phyloP scores from a whole-genome alignment of 2,113 vertebrate species.

The Todiramphus chloris region DNA sequence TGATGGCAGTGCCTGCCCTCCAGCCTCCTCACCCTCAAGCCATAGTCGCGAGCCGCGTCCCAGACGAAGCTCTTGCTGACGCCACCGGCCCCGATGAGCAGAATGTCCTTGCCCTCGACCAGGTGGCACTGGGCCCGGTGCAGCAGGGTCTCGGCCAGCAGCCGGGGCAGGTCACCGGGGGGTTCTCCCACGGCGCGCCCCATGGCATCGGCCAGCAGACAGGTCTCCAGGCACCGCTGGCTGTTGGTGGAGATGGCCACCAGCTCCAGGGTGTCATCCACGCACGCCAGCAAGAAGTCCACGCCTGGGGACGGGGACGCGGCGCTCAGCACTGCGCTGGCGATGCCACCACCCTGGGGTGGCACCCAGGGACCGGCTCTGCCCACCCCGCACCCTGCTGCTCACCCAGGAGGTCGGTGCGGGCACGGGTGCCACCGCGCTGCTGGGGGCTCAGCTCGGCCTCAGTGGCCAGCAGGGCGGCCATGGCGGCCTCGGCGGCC shows the following conservation, averaged over 20 bases:
- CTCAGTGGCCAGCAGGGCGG: neutral
- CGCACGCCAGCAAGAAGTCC: constrained; percentile 29
- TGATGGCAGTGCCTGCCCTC: neutral
- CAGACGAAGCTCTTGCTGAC: constrained; percentile 62
- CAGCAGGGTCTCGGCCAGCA: constrained; percentile 35
- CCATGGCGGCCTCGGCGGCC: neutral
- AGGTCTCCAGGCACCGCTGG: constrained; percentile 43
- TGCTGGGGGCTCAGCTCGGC: constrained; percentile 17
- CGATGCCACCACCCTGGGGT: fast-evolving
- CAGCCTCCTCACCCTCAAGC: neutral
- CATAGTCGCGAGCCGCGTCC: constrained; percentile 13
- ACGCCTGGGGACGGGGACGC: neutral
- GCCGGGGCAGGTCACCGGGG: neutral
- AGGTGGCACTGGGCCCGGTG: constrained; percentile 26
- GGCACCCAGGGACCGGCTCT: fast-evolving
- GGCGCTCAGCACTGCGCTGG: fast-evolving
- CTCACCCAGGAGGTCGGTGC: constrained; percentile 34
- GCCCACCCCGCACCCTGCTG: fast-evolving
- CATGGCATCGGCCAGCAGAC: constrained; percentile 35
- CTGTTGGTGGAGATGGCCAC: constrained; percentile 24
- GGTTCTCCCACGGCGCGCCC: neutral
- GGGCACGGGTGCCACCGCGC: neutral
- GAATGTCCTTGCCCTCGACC: constrained; percentile 45
- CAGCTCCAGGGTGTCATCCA: constrained; percentile 16
- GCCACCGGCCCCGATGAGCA: constrained; percentile 30